phyloP scores from a whole-genome alignment of 2,113 vertebrate genomes.

The Aptenodytes forsteri region DNA sequence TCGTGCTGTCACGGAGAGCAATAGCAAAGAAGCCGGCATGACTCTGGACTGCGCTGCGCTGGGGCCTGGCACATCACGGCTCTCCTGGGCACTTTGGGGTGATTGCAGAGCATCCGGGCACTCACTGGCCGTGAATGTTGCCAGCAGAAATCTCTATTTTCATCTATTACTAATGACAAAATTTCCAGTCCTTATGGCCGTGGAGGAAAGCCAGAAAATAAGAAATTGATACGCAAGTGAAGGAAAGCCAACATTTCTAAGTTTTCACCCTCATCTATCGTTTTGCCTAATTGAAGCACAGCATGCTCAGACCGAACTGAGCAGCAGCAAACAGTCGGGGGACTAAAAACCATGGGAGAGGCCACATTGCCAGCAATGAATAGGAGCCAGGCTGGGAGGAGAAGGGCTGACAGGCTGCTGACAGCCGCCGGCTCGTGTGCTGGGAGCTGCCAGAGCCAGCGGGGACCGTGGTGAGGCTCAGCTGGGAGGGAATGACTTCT shows the following conservation, averaged over 20 bases:
- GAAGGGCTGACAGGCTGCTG: neutral
- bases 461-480: fast-evolving
- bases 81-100: fast-evolving
- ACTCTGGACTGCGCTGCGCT: fast-evolving
- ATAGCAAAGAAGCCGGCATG: fast-evolving
- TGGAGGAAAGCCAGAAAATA: neutral
- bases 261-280: fast-evolving
- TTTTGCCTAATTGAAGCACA: neutral
- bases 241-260: neutral
- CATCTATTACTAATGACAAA: neutral
- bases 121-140: neutral
- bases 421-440: neutral
- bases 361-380: neutral
- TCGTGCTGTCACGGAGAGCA: fast-evolving
- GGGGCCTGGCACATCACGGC: fast-evolving
- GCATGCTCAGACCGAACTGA: neutral
- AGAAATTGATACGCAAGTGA: fast-evolving
- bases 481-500: neutral
- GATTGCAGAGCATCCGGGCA: neutral
- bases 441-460: neutral
- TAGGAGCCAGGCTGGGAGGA: neutral
- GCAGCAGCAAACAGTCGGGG: neutral
- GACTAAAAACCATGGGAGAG: neutral
- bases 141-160: neutral
- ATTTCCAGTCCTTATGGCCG: fast-evolving